Evolutionary conservation across 1,140 invertebrate species (phyloP).

Genomic region (Aphelenchoides besseyi): DNA sequence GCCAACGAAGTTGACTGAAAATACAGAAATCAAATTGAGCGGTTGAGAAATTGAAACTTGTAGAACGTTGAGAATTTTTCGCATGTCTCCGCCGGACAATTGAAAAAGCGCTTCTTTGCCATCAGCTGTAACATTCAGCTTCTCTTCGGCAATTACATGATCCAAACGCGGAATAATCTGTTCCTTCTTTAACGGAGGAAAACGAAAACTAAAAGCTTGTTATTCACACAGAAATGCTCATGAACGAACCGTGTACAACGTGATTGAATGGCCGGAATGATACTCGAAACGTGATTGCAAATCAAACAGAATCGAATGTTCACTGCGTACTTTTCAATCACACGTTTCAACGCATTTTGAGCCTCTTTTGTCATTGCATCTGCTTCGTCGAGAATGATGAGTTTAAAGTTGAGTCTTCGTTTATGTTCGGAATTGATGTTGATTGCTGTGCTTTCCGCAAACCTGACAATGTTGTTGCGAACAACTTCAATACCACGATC

Average conservation of each 20-base stretch:
- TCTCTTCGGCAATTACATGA: conserved; percentile 79
- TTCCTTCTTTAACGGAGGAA: conserved; percentile 77
- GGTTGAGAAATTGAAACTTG: no score
- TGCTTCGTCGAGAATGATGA: conserved; percentile 97
- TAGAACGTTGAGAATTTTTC: conserved; percentile 89
- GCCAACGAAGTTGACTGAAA: conserved; percentile 86
- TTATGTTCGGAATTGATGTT: conserved; percentile 70
- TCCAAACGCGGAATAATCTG: conserved; percentile 86
- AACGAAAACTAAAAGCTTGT: conserved; percentile 72
- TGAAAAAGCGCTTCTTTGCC: conserved; percentile 84
- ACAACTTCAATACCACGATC: conserved; percentile 96
- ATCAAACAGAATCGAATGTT: conserved; percentile 98
- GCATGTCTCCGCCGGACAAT: conserved; percentile 93
- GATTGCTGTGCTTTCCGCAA: conserved; percentile 93
- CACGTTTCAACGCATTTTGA: conserved; percentile 90
- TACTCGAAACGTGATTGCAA: conserved; percentile 96
- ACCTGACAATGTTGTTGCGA: conserved; percentile 88
- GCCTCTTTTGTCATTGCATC: conserved; percentile 99
- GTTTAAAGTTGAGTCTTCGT: conserved; percentile 76
- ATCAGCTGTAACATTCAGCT: conserved; percentile 79
- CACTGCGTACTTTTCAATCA: conserved; percentile 97
- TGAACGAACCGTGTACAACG: conserved; percentile 76
- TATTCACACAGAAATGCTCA: conserved; percentile 1
- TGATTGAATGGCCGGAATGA: conserved; percentile 95
- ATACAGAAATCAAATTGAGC: no score